phyloP scores from a whole-genome alignment of 2,888 invertebrate genomes.

The Machimus rusticus region DNA sequence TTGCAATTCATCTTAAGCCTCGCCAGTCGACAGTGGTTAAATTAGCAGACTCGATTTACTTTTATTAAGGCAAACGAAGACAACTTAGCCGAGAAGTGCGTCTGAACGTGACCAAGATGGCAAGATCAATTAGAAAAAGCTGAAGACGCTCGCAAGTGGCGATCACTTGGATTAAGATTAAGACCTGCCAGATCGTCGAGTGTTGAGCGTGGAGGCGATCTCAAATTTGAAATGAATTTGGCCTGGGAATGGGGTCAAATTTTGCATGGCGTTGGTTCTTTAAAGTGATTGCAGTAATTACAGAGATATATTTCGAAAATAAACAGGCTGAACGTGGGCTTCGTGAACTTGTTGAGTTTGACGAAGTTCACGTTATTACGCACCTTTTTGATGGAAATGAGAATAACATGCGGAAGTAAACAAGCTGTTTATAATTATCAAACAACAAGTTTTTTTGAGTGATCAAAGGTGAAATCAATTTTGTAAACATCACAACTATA shows the following conservation, averaged over 20 bases:
- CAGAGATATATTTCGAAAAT: neutral
- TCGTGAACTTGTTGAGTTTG: neutral
- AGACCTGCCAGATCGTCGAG: neutral
- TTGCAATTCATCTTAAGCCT: neutral
- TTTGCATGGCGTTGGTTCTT: neutral
- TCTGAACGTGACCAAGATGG: neutral
- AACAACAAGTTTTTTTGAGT: neutral
- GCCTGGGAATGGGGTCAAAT: neutral
- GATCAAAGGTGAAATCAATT: neutral
- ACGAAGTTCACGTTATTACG: neutral
- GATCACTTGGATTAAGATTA: neutral
- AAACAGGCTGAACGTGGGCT: neutral
- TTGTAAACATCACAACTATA: neutral
- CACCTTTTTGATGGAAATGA: neutral
- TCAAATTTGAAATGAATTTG: neutral
- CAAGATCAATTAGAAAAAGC: neutral
- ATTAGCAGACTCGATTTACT: neutral
- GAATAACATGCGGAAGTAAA: neutral
- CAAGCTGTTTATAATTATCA: neutral
- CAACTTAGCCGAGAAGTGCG: neutral
- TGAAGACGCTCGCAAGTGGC: neutral
- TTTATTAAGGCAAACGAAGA: neutral
- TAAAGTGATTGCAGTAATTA: neutral
- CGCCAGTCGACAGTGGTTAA: neutral
- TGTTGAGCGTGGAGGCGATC: neutral